Evolutionary conservation across 1,140 invertebrate species (phyloP), one percentile per base, ranked within the genome.

Genomic region (Lordiphosa clarofinis): DNA sequence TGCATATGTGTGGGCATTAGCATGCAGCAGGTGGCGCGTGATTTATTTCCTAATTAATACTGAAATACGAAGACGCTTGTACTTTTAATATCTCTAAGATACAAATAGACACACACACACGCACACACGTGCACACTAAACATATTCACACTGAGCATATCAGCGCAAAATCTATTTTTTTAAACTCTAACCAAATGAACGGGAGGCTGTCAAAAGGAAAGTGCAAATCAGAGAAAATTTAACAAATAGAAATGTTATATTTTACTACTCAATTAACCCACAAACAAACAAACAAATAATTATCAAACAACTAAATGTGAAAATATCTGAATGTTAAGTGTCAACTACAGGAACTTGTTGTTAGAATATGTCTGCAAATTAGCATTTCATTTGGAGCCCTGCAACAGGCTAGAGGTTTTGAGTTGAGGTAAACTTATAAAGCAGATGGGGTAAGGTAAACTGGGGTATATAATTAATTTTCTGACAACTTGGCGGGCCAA

Each of bases 1-100:
- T 31, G 28, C 28, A 31, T 31, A 8, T 31, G 28, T 31, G 28
- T 31, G 28, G 28, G 28, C 28, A 31, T 28, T 28, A 56, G 11
- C 28, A 56, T 28, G 21, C 31, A 24, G 43, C 7, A 13, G 39
- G 33, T 38, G 54, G 49, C 47, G 49, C 73, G 60, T 84, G 73
- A 82, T 86, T 84, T 84, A 84, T 84, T 81, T 69, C 57, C 73
- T 84, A 84, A 84, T 84, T 76, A 82, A 82, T 84, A 82, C 68
- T 82, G 73, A 82, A 84, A 82, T 75, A 84, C 73, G 81, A 82
- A 84, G 73, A 84, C 78, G 78, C 78, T 84, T 82, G 57, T 78
- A 82, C 78, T 84, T 76, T 82, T 84, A 84, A 78, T 82, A 78
- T 82, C 78, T 82, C 42, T 73, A 78, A 84, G 78, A 82, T 78